Conservation (phyloP, 2,888 invertebrate species). For the Drosophila maculinotata region DNA sequence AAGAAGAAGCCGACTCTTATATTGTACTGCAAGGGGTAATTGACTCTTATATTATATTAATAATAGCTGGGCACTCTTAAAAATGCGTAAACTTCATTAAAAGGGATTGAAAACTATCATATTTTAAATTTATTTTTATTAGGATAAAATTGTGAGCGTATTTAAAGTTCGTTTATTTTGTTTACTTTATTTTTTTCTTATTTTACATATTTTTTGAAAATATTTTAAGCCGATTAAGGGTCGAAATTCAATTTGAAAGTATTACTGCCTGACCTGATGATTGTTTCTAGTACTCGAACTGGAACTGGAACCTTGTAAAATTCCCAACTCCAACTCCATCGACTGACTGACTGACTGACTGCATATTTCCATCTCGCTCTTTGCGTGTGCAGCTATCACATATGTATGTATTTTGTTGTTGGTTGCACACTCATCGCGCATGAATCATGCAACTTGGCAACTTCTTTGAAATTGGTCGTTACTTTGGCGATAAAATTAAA, state of each 20-base stretch:
- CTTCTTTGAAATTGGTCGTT: constrained; percentile 68
- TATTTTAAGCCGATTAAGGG: constrained; percentile 53
- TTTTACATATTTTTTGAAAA: constrained; percentile 39
- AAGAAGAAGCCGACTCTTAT: not conserved
- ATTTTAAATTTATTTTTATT: no score
- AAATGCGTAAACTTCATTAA: no score
- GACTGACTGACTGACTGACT: constrained; percentile 7
- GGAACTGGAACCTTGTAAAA: constrained; percentile 9
- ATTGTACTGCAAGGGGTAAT: not conserved
- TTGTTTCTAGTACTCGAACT: constrained; percentile 14
- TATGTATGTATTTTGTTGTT: constrained; percentile 1
- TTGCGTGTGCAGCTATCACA: constrained; percentile 35
- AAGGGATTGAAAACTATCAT: no score
- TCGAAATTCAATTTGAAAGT: not conserved
- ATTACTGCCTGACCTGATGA: constrained; percentile 16
- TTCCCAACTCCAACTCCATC: constrained; percentile 16
- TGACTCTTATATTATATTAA: not conserved
- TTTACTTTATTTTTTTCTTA: not conserved
- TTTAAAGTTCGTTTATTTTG: not conserved
- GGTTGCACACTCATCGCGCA: constrained; percentile 45
- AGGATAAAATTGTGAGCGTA: constrained; percentile 2
- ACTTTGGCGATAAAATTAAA: constrained; percentile 51
- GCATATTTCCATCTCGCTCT: constrained; percentile 6
- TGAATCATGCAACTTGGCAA: constrained; percentile 48
- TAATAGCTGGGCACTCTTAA: no score